Evolutionary conservation across 2,888 invertebrate genomes (phyloP).

Genomic region (Volucella zonaria): DNA sequence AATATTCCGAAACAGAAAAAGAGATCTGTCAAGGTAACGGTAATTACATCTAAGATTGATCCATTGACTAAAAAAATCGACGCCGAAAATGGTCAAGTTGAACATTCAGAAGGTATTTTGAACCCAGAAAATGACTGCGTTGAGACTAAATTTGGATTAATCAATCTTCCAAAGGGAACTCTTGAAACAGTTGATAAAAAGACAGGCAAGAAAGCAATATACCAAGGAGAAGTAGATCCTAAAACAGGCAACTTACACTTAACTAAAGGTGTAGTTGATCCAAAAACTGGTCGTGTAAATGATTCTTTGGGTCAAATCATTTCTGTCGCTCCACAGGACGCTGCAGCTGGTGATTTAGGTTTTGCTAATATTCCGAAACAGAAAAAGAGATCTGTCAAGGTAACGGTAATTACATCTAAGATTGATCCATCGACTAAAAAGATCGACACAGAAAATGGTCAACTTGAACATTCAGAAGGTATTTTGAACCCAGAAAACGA

Average conservation of each 20-base stretch:
- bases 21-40: slow-evolving; percentile 89
- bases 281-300: slow-evolving; percentile 87
- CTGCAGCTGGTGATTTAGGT: slow-evolving; percentile 84
- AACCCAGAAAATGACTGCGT: slow-evolving; percentile 87
- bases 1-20: slow-evolving; percentile 75
- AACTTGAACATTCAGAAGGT: slow-evolving; percentile 86
- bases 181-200: slow-evolving; percentile 85
- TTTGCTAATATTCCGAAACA: too few relatives aligned
- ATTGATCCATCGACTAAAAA: slow-evolving; percentile 88
- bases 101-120: slow-evolving; percentile 88
- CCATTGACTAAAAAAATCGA: slow-evolving; percentile 88
- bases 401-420: slow-evolving; percentile 89
- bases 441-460: slow-evolving; percentile 87
- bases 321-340: slow-evolving; percentile 86
- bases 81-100: slow-evolving; percentile 85
- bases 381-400: slow-evolving; percentile 86
- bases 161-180: slow-evolving; percentile 87
- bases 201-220: slow-evolving; percentile 86
- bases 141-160: slow-evolving; percentile 88
- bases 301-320: slow-evolving; percentile 87
- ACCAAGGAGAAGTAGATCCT: slow-evolving; percentile 86
- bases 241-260: slow-evolving; percentile 88
- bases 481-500: slow-evolving; percentile 88
- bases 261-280: slow-evolving; percentile 86
- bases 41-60: slow-evolving; percentile 88